Base-by-base conservation (phyloP, 1,140 invertebrate genomes). In the Cheumatopsyche charites region DNA sequence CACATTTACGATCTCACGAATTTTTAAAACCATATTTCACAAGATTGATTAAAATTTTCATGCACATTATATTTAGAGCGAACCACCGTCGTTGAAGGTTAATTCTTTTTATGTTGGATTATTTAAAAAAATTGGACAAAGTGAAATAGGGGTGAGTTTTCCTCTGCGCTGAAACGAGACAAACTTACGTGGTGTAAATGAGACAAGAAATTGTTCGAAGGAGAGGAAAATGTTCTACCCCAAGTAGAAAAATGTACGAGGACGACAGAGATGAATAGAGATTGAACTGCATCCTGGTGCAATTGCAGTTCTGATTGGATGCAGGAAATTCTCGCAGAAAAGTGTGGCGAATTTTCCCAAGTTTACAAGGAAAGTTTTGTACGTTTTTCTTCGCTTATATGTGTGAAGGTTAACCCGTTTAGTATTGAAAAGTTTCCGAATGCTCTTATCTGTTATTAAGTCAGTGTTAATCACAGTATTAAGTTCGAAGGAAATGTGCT, bases 191-290 rank as follows among this genome's bases (percentile, higher is more conserved):
- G 13, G 45, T 17, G 23, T 0, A 19, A 66, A 47, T 11, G 63
- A 66, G 63, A 47, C 19, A 11, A 26, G 17, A 26, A 26, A 26
- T 1, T 21, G n/a, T 19, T 61, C 6, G 6, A 66, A 23, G 9
- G 63, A n/a, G 19, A 36, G 29, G 29, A 36, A 36, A 36, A 71
- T 55, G 70, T 41, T 7, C 1, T 3, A 7, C 36, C 25, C 21
- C 70, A 70, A 75, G 49, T 29, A 70, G 73, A 75, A 70, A 66
- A 70, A 75, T 75, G 73, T 62, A 65, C 9, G 15, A 7, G 26
- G 5, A 43, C 47, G 73, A 75, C 67, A 58, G 73, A 75, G 73
- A 72, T 52, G 62, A 62, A 75, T 75, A 72, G 70, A 67, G 13
- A 19, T 63, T 11, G n/a, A n/a, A 61, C 47, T 58, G 67, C 70